A percentile compares a stretch with the other conserved stretches of the same genome.
Evolutionary conservation across 2,113 vertebrate species (phyloP).

Genomic region (Suncus etruscus): DNA sequence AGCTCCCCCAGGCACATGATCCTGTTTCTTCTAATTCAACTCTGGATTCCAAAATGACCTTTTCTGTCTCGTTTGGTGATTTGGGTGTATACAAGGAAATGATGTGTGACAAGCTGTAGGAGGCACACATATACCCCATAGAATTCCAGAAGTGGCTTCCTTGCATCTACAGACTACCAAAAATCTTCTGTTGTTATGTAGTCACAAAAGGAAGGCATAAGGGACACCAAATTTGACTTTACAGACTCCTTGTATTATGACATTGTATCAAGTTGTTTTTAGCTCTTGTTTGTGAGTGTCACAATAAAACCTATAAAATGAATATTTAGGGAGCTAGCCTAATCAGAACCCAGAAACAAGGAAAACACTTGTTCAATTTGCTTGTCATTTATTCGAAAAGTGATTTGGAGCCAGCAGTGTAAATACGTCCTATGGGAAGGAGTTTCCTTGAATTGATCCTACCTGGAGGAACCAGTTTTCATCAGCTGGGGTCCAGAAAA

Average conservation of each 20-base stretch:
- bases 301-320: not conserved
- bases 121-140: fast-evolving
- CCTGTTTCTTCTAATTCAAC: not conserved
- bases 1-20: not conserved
- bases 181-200: not conserved
- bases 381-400: too few species aligned
- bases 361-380: too few species aligned
- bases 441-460: not conserved
- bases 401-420: too few species aligned
- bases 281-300: conserved; percentile 1
- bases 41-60: not conserved
- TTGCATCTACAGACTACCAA: not conserved
- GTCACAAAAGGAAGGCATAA: not conserved
- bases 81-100: not conserved
- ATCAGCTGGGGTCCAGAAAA: not conserved
- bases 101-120: not conserved
- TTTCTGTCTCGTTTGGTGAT: not conserved
- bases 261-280: not conserved
- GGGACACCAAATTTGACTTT: not conserved
- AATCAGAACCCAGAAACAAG: too few species aligned
- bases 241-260: not conserved
- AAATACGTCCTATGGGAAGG: too few species aligned
- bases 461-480: not conserved
- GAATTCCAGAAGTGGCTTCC: not conserved
- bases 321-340: not conserved